Base-by-base conservation (phyloP, 1,140 invertebrate genomes). In the Dryas iulia region DNA sequence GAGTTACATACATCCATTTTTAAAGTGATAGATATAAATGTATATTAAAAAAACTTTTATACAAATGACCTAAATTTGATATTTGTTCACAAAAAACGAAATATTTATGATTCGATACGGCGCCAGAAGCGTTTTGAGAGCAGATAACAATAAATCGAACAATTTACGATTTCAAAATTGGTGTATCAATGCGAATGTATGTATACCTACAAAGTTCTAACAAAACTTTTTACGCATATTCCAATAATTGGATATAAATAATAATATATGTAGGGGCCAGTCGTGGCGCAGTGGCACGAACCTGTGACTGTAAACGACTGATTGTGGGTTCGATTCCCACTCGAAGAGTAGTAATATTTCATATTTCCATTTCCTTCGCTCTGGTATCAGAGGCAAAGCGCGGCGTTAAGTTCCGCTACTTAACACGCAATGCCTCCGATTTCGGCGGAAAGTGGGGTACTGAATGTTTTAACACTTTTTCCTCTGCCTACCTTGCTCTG, bases 141-240 rank as follows among this genome's bases (percentile, higher is more conserved):
- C 33, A 67, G 65, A 67, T 67, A 67, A 61, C 66, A 67, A 61
- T 67, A 67, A 61, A 67, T 61, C 52, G 58, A 67, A 67, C 66
- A 67, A 67, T 67, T 67, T 67, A 67, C 66, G 39, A 61, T 39
- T 66, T 66, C 35, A 31, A 14, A 66, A 66, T 66, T 52, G 54
- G 63, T 56, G 8, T 47, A 47, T 21, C 30, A 31, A 56, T 56
- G 6, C 2, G 33, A 66, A 30, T 59, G 28, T 28, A 28, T 59
- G 3, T 1, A 39, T 47, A 47, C 39, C n/a, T 18, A 47, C 21
- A 21, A 4, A 4, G 10, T 31, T 25, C n/a, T 56, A 25, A 24
- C 2, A 59, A 58, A 59, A 33, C 14, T 59, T 59, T 30, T 14
- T 1, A 1, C 21, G 10, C 33, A 59, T 23, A 59, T 30, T 21